These are phyloP conservation scores for Ptychobarbus kaznakovi DNA, from an alignment of 2,797 vertebrate genomes.

Conservation along the genomic window DNA sequence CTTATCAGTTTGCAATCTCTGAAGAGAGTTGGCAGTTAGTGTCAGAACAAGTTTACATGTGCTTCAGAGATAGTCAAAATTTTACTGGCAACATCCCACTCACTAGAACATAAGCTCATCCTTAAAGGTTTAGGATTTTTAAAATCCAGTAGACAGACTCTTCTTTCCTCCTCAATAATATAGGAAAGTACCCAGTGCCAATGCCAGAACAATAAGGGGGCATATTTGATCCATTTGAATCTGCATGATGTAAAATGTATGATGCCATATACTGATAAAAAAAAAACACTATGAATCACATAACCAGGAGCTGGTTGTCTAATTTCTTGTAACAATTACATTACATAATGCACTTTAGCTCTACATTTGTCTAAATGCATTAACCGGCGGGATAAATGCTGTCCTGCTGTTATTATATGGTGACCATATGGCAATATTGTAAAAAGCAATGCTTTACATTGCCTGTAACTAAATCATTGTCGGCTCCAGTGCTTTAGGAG, in stretches of 20 bases:
- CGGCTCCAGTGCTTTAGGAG: neutral
- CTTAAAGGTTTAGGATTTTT: neutral
- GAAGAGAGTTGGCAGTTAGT: slow-evolving; percentile 8
- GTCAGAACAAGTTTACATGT: slow-evolving; percentile 8
- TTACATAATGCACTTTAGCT: neutral
- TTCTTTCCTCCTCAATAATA: neutral
- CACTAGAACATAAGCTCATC: slow-evolving; percentile 10
- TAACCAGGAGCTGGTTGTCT: neutral
- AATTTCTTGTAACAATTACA: slow-evolving; percentile 6
- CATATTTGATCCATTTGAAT: neutral
- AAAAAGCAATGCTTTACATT: neutral
- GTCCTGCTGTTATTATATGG: neutral
- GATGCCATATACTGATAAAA: neutral
- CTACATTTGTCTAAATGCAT: neutral
- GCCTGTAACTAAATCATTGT: slow-evolving; percentile 16
- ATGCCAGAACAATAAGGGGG: neutral
- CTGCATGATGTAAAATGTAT: neutral
- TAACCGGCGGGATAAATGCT: neutral
- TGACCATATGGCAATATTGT: slow-evolving; percentile 12
- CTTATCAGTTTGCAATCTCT: slow-evolving; percentile 35
- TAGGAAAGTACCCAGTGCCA: neutral
- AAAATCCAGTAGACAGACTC: slow-evolving; percentile 22
- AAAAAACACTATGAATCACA: neutral
- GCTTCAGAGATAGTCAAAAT: slow-evolving; percentile 17
- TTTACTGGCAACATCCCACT: slow-evolving; percentile 27